phyloP scores from a whole-genome alignment of 2,888 invertebrate genomes.

The Hipparchia sbordonii region DNA sequence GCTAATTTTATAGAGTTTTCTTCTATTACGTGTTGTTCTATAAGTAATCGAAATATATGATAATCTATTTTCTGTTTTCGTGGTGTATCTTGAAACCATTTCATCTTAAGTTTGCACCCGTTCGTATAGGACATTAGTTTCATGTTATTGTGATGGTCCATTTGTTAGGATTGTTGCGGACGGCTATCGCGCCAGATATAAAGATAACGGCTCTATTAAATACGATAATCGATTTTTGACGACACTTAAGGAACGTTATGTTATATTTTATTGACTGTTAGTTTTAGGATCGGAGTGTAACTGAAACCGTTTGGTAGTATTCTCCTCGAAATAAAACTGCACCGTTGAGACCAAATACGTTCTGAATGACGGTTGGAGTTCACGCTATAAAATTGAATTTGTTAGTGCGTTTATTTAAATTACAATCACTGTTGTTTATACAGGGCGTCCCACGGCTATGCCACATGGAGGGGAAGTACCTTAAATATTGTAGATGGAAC shows the following conservation, averaged over 20 bases:
- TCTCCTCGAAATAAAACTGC: constrained; percentile 43
- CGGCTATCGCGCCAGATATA: constrained; percentile 46
- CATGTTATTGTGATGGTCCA: constrained; percentile 21
- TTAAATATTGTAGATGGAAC: too few species aligned
- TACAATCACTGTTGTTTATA: constrained; percentile 26
- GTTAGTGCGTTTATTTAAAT: constrained; percentile 38
- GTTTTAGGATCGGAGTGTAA: constrained; percentile 51
- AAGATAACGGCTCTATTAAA: constrained; percentile 55
- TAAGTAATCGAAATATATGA: too few species aligned
- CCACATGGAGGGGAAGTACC: too few species aligned
- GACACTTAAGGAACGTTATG: constrained; percentile 55
- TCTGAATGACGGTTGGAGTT: constrained; percentile 34
- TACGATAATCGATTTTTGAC: constrained; percentile 61
- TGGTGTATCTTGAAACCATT: neutral
- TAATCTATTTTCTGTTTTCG: neutral
- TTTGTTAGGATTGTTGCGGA: constrained; percentile 33
- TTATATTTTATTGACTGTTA: constrained; percentile 62
- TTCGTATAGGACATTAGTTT: constrained; percentile 21
- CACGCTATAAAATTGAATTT: constrained; percentile 40
- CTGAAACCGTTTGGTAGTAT: constrained; percentile 42
- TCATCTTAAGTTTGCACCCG: neutral
- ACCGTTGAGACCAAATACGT: constrained; percentile 31
- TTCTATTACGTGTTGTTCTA: neutral
- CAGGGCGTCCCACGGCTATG: too few species aligned
- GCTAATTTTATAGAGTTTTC: neutral